phyloP scores from a whole-genome alignment of 2,888 invertebrate species.

The Limenitis camilla region DNA sequence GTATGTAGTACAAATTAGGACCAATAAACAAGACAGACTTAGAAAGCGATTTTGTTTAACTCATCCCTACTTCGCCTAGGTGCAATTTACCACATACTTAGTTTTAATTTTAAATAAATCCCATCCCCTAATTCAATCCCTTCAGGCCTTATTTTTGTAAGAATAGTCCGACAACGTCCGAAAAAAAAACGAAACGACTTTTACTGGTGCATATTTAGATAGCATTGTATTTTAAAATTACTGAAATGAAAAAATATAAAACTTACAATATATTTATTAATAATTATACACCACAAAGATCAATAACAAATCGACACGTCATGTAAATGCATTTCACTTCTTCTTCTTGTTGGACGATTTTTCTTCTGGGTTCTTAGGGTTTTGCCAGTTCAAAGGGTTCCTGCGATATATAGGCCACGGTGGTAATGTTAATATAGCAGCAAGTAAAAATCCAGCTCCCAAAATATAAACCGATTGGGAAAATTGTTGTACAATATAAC shows the following conservation, averaged over 20 bases:
- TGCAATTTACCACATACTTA: too few species aligned
- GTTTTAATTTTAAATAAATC: too few species aligned
- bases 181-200: too few species aligned
- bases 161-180: too few species aligned
- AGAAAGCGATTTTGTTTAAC: too few species aligned
- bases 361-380: constrained; percentile 72
- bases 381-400: constrained; percentile 93
- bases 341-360: constrained; percentile 70
- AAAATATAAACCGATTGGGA: constrained; percentile 95
- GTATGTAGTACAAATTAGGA: too few species aligned
- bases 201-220: not conserved
- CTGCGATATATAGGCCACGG: constrained; percentile 97
- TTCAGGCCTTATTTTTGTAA: too few species aligned
- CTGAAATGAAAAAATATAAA: constrained; percentile 6
- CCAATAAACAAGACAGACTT: too few species aligned
- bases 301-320: constrained; percentile 23
- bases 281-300: constrained; percentile 8
- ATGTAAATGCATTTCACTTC: constrained; percentile 38
- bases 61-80: too few species aligned
- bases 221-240: not conserved
- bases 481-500: constrained; percentile 95
- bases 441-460: constrained; percentile 91
- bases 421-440: constrained; percentile 90
- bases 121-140: too few species aligned
- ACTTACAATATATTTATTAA: constrained; percentile 27